Conservation (phyloP, 30 jellyfish, hydroid and myxozoan genomes). For the Aurelia aurita region DNA sequence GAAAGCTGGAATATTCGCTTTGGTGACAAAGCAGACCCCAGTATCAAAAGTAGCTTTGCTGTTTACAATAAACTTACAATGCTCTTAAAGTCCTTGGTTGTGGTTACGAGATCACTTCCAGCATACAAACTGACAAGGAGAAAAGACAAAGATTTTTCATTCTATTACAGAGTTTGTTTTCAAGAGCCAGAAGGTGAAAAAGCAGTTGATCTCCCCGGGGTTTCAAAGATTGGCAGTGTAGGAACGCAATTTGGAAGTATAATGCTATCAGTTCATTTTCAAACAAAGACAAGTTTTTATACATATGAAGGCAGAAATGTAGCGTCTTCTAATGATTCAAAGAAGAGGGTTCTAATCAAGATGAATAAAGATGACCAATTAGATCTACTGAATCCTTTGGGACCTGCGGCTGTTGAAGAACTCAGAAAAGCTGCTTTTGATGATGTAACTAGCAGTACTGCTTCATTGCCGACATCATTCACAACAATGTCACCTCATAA, state of each 20-base stretch:
- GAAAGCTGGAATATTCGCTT: constrained; percentile 85
- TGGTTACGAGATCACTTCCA: constrained; percentile 86
- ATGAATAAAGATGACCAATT: constrained; percentile 48
- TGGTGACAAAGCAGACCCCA: constrained; percentile 51
- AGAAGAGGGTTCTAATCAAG: constrained; percentile 39
- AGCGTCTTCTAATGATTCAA: neutral
- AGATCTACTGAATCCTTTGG: constrained; percentile 51
- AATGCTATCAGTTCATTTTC: constrained; percentile 48
- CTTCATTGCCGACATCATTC: constrained; percentile 68
- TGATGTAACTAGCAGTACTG: constrained; percentile 55
- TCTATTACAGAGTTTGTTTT: constrained; percentile 70
- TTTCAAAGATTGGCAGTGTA: constrained; percentile 66
- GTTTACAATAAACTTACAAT: constrained; percentile 88
- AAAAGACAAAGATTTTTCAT: constrained; percentile 76
- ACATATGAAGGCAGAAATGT: neutral
- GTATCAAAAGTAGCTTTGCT: constrained; percentile 58
- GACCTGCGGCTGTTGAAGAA: constrained; percentile 81
- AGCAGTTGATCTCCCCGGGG: constrained; percentile 42
- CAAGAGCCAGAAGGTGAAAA: constrained; percentile 35
- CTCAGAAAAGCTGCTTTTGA: constrained; percentile 92
- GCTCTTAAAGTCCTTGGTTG: constrained; percentile 78
- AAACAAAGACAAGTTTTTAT: constrained; percentile 60
- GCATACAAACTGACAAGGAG: constrained; percentile 78
- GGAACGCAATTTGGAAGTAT: constrained; percentile 87
- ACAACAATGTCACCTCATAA: constrained; percentile 40